Percentiles rank a stretch among this genome's conserved stretches.
These are phyloP conservation scores for Daboia siamensis DNA, from an alignment of 2,113 vertebrate genomes.

Conservation along the genomic window DNA sequence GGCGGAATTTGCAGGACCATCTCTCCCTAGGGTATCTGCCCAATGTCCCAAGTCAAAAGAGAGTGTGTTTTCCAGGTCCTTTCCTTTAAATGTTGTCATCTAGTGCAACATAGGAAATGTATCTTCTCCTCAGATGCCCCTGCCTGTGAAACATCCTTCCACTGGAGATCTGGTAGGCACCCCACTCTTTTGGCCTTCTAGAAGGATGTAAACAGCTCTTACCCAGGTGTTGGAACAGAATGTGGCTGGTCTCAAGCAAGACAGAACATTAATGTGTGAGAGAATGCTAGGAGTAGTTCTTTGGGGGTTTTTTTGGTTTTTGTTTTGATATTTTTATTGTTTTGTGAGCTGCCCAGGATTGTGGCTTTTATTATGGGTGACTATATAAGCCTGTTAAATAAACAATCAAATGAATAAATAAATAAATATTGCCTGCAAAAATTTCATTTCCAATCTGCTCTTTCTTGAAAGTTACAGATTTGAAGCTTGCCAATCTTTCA, in stretches of 20 bases:
- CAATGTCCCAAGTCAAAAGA: not conserved
- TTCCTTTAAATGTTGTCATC: not conserved
- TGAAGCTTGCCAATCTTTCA: not conserved
- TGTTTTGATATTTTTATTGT: not conserved
- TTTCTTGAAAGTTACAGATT: not conserved
- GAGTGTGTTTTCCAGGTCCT: not conserved
- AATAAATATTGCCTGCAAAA: not conserved
- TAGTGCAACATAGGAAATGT: not conserved
- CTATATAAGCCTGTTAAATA: not conserved
- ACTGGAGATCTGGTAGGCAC: not conserved
- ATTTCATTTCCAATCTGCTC: not conserved
- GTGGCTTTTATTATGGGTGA: not conserved
- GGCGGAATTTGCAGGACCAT: not conserved
- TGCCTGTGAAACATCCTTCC: not conserved
- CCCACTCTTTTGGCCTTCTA: not conserved
- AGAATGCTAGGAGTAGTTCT: not conserved
- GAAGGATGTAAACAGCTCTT: not conserved
- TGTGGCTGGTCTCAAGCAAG: not conserved
- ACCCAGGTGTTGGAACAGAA: not conserved
- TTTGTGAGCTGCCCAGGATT: not conserved
- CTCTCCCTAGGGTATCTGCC: not conserved
- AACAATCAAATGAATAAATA: not conserved
- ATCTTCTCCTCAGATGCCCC: not conserved
- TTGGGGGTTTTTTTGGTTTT: not conserved
- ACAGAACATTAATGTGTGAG: not conserved